Conservation (phyloP, 2,113 vertebrate species). For the Hippocampus abdominalis region DNA sequence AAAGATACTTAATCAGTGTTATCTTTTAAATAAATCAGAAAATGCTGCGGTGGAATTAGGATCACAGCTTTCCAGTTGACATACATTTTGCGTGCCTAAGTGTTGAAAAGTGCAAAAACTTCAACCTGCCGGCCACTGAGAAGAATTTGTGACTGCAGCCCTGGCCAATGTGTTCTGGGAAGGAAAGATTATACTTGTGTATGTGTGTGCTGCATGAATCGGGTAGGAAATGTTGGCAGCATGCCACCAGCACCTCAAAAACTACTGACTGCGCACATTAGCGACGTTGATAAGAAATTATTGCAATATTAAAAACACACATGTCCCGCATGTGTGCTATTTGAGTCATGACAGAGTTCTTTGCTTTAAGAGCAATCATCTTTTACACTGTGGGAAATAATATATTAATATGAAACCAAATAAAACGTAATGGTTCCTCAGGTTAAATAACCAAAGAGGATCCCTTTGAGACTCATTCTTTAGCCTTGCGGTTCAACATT, state of each 20-base stretch:
- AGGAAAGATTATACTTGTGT: conserved; percentile 15
- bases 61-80: conserved; percentile 9
- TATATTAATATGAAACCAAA: background rate
- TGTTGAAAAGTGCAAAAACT: conserved; percentile 30
- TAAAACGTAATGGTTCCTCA: background rate
- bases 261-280: conserved; percentile 27
- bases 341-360: conserved; percentile 2
- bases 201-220: conserved; percentile 13
- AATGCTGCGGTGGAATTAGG: conserved; percentile 29
- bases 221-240: conserved; percentile 21
- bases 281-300: conserved; percentile 18
- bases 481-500: conserved; percentile 16
- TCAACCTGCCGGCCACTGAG: conserved; percentile 23
- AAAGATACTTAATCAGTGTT: background rate
- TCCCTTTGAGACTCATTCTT: conserved; percentile 20
- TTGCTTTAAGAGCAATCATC: background rate
- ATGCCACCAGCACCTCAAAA: conserved; percentile 15
- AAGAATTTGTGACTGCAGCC: conserved; percentile 39
- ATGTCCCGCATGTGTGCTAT: background rate
- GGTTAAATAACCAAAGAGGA: conserved; percentile 19
- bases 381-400: background rate
- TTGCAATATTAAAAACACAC: conserved; percentile 12
- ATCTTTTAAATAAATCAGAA: conserved; percentile 30
- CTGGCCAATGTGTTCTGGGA: conserved; percentile 25
- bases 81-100: conserved; percentile 33